Evolutionary conservation across 2,888 invertebrate genomes (phyloP).

Genomic region (Hemicrepidius hirtus): DNA sequence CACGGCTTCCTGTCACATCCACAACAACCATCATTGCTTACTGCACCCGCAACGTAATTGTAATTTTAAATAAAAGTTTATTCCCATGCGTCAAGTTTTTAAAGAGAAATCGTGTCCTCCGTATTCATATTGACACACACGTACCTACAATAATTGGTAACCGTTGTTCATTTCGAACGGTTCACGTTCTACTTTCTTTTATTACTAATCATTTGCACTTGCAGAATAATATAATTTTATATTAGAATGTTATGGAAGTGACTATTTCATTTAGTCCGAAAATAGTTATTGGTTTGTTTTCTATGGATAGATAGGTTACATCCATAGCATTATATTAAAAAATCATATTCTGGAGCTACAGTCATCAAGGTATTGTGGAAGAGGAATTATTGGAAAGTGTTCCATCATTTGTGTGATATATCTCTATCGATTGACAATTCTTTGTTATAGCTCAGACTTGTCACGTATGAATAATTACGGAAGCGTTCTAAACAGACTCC

Average conservation of each 20-base stretch:
- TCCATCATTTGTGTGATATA: no score
- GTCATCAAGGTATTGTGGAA: no score
- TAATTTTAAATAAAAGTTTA: conserved; percentile 50
- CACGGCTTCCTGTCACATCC: conserved; percentile 68
- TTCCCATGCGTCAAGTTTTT: conserved; percentile 47
- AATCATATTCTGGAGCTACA: no score
- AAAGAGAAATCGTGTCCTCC: conserved; percentile 40
- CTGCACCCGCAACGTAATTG: conserved; percentile 54
- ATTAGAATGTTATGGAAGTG: not conserved
- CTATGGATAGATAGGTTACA: no score
- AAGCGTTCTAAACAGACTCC: no score
- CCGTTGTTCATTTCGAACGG: conserved; percentile 38
- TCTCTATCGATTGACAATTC: no score
- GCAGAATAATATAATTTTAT: not conserved
- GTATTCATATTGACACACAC: conserved; percentile 27
- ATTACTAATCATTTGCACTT: conserved; percentile 18
- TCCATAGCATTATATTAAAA: no score
- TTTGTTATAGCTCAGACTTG: no score
- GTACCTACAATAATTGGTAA: conserved; percentile 40
- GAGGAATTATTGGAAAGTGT: no score
- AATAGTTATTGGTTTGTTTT: no score
- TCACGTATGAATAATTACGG: no score
- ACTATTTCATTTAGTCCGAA: no score
- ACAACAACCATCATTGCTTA: conserved; percentile 58
- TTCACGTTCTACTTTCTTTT: conserved; percentile 47